Evolutionary conservation across 2,888 invertebrate species (phyloP).

Genomic region (Chymomyza fuscimana): DNA sequence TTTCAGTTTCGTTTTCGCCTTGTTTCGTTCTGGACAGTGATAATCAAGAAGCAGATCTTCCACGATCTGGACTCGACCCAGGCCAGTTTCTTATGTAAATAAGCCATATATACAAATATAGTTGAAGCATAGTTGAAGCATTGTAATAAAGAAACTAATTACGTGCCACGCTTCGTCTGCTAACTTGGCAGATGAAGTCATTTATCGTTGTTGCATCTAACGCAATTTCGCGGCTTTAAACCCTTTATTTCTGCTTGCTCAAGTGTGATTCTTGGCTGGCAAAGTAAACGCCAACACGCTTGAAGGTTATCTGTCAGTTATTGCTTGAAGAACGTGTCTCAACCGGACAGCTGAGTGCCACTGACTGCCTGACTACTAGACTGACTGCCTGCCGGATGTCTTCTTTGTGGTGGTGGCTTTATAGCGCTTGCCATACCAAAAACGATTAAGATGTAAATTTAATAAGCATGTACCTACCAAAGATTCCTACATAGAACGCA

Average conservation of each 20-base stretch:
- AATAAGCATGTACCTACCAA: conserved; percentile 42
- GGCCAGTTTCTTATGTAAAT: background rate
- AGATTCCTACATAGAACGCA: background rate
- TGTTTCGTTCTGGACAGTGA: background rate
- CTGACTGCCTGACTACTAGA: background rate
- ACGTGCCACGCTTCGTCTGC: conserved; percentile 67
- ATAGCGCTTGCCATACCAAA: conserved; percentile 29
- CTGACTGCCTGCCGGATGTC: conserved; percentile 56
- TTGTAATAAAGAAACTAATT: conserved; percentile 51
- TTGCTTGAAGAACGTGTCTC: background rate
- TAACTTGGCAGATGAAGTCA: conserved; percentile 22
- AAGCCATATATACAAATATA: background rate
- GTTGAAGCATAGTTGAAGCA: background rate
- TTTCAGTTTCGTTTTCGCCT: background rate
- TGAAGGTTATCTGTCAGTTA: conserved; percentile 43
- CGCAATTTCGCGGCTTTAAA: conserved; percentile 20
- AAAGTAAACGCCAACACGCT: conserved; percentile 32
- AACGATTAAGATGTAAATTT: conserved; percentile 70
- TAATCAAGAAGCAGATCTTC: background rate
- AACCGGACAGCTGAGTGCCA: background rate
- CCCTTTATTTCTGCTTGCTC: conserved; percentile 47
- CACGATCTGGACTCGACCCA: background rate
- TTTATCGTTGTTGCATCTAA: background rate
- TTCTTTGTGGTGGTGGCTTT: conserved; percentile 32
- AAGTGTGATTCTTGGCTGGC: conserved; percentile 45